Conservation (phyloP, 2,797 vertebrate species). For the Pseudocheirus occidentalis region DNA sequence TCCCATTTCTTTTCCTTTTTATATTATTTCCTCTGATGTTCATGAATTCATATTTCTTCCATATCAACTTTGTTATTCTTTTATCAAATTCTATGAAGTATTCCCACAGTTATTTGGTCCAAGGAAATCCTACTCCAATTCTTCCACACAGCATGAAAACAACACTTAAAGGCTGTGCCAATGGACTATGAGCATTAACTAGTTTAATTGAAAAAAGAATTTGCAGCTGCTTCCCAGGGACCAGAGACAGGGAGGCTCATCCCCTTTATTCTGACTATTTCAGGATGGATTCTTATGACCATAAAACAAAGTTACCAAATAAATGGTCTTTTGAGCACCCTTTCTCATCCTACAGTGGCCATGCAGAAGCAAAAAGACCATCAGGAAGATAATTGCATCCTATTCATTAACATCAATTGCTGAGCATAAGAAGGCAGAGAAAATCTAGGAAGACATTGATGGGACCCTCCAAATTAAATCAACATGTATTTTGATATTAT, state of each 20-base stretch:
- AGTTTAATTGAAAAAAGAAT: not conserved
- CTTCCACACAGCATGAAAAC: not conserved
- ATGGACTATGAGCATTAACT: not conserved
- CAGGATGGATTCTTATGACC: not conserved
- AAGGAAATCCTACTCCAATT: not conserved
- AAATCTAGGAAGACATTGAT: not conserved
- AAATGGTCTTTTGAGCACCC: not conserved
- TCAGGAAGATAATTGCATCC: not conserved
- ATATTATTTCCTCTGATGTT: not conserved
- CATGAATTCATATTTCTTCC: not conserved
- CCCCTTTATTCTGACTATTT: not conserved
- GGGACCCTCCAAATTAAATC: not conserved
- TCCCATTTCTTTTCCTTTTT: not conserved
- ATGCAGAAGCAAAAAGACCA: not conserved
- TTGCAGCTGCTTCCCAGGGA: not conserved
- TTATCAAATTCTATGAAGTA: too few species aligned
- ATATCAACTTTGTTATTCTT: not conserved
- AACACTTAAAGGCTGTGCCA: not conserved
- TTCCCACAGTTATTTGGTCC: too few species aligned
- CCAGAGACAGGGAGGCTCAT: not conserved
- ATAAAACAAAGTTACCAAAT: not conserved
- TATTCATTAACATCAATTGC: not conserved
- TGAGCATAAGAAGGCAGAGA: not conserved
- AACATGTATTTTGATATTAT: not conserved
- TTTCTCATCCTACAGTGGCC: not conserved